Evolutionary conservation across 2,888 invertebrate genomes (phyloP).

Genomic region (Diploptera punctata): DNA sequence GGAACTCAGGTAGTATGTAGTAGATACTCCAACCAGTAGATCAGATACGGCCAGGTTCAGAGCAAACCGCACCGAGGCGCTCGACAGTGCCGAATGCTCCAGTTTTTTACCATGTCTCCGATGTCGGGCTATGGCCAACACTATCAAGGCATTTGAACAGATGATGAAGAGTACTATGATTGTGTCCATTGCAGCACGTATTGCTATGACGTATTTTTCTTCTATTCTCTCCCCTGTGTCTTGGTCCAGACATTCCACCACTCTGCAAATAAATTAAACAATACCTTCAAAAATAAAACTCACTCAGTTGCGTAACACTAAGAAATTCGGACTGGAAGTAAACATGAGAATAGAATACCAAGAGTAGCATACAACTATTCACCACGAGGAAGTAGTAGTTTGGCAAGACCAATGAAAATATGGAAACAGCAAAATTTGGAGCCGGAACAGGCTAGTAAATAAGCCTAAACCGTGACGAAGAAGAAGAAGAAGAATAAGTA

Average conservation of each 20-base stretch:
- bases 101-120: background rate
- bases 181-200: background rate
- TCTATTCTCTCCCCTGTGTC: background rate
- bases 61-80: constrained; percentile 34
- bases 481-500: too few species aligned
- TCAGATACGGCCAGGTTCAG: constrained; percentile 38
- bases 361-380: too few species aligned
- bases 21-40: constrained; percentile 35
- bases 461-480: too few species aligned
- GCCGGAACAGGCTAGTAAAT: too few species aligned
- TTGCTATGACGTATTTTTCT: background rate
- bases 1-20: constrained; percentile 35
- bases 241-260: background rate
- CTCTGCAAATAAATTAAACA: background rate
- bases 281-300: too few species aligned
- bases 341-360: too few species aligned
- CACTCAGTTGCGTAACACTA: too few species aligned
- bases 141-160: constrained; percentile 29
- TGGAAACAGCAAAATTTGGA: too few species aligned
- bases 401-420: too few species aligned
- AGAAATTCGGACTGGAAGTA: too few species aligned
- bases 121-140: constrained; percentile 19
- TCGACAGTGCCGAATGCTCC: background rate
- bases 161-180: constrained; percentile 15
- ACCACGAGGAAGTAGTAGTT: too few species aligned